Evolutionary conservation across 2,113 vertebrate genomes (phyloP).

Genomic region (Merops nubicus): DNA sequence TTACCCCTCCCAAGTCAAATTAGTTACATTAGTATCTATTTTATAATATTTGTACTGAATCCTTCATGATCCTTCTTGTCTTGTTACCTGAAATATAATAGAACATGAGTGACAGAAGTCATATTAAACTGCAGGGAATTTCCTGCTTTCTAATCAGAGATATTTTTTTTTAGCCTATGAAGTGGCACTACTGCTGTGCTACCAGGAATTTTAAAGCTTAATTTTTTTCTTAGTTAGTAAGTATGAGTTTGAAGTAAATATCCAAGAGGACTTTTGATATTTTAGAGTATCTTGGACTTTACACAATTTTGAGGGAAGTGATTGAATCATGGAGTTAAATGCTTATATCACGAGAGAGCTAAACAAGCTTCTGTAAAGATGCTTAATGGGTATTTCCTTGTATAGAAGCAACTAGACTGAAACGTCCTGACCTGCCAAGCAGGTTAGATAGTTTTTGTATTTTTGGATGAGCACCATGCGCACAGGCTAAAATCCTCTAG

Average conservation of each 20-base stretch:
- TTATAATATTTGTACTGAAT: neutral
- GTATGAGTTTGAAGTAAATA: neutral
- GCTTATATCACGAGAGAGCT: neutral
- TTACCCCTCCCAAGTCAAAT: neutral
- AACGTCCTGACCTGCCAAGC: neutral
- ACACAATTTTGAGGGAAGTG: neutral
- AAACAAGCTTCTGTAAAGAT: neutral
- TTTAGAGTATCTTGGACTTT: neutral
- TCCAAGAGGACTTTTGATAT: neutral
- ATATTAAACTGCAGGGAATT: neutral
- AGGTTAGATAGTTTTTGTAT: neutral
- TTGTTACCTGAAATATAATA: neutral
- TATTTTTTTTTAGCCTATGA: neutral
- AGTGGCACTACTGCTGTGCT: neutral
- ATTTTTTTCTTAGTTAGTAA: neutral
- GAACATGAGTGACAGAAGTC: neutral
- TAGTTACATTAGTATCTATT: neutral
- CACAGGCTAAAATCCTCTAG: neutral
- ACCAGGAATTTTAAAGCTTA: neutral
- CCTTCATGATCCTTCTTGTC: neutral
- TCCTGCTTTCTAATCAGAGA: conserved; percentile 5
- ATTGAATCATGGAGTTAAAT: neutral
- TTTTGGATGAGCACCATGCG: neutral
- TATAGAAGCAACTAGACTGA: neutral
- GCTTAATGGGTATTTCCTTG: neutral